A percentile compares a stretch with the other conserved stretches of the same genome.
phyloP scores from a whole-genome alignment of 2,113 vertebrate species.

The Aspiorhynchus laticeps region DNA sequence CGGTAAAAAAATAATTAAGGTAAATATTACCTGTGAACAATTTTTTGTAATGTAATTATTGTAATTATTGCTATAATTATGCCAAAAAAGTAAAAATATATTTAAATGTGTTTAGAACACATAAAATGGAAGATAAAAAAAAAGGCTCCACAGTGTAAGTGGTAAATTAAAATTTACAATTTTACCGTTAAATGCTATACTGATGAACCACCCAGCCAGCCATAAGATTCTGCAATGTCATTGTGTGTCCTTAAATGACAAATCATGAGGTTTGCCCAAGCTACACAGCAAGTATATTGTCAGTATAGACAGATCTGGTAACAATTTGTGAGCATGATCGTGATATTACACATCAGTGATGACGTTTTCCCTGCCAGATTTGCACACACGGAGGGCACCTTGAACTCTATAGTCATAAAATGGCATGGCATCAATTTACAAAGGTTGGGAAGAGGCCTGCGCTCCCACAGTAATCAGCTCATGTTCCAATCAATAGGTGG shows the following conservation, averaged over 20 bases:
- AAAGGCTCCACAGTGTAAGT: too few relatives aligned
- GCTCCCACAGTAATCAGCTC: conserved; percentile 56
- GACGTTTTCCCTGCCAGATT: conserved; percentile 48
- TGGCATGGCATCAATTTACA: conserved; percentile 52
- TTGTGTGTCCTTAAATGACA: not conserved
- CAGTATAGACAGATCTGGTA: not conserved
- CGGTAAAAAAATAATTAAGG: too few relatives aligned
- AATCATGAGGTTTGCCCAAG: conserved; percentile 5
- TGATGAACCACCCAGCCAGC: too few relatives aligned
- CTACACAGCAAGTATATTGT: not conserved
- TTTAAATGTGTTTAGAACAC: not conserved
- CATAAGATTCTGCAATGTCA: too few relatives aligned
- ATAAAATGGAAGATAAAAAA: not conserved
- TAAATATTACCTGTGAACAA: too few relatives aligned
- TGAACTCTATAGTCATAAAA: conserved; percentile 53
- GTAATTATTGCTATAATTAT: too few relatives aligned
- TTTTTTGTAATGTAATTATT: too few relatives aligned
- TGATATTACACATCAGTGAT: conserved; percentile 50
- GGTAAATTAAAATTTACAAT: too few relatives aligned
- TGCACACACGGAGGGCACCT: conserved; percentile 57
- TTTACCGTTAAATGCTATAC: too few relatives aligned
- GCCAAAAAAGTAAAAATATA: too few relatives aligned
- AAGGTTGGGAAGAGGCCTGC: conserved; percentile 32
- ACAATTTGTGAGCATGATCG: conserved; percentile 27
- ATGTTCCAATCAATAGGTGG: conserved; percentile 56